Conservation (phyloP, 2,888 invertebrate species). For the Stenotaenia linearis region DNA sequence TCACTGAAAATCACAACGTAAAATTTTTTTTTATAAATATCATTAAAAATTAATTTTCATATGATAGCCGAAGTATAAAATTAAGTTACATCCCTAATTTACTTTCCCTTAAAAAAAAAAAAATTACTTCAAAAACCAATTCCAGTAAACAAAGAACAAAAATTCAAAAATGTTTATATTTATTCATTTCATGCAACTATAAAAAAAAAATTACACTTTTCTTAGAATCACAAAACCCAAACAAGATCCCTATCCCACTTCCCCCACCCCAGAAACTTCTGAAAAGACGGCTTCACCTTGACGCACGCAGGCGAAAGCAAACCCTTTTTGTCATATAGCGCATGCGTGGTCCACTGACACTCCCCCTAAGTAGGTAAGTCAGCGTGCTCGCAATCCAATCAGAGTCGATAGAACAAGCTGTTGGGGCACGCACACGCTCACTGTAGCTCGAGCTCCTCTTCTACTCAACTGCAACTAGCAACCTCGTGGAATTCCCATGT, state of each 20-base stretch:
- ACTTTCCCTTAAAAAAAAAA: no score
- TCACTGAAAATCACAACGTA: no score
- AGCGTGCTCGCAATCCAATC: constrained; percentile 29
- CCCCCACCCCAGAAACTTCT: neutral
- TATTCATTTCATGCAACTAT: no score
- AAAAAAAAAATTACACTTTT: no score
- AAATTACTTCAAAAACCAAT: no score
- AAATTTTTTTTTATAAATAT: no score
- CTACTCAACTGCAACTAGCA: neutral
- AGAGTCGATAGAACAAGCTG: constrained; percentile 28
- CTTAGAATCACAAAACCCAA: neutral
- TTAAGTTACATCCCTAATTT: no score
- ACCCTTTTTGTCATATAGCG: constrained; percentile 11
- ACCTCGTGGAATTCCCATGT: neutral
- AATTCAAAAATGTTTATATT: no score
- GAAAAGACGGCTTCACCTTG: neutral
- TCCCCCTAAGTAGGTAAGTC: constrained; percentile 28
- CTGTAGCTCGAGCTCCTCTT: constrained; percentile 3
- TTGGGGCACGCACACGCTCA: neutral
- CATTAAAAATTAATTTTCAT: no score
- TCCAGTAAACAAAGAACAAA: no score
- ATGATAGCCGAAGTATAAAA: no score
- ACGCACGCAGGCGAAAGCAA: neutral
- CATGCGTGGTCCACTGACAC: constrained; percentile 28
- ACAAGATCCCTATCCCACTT: neutral